Evolutionary conservation across 2,888 invertebrate genomes (phyloP), one percentile per base, ranked within the genome.

Genomic region (Ligdia adustata): DNA sequence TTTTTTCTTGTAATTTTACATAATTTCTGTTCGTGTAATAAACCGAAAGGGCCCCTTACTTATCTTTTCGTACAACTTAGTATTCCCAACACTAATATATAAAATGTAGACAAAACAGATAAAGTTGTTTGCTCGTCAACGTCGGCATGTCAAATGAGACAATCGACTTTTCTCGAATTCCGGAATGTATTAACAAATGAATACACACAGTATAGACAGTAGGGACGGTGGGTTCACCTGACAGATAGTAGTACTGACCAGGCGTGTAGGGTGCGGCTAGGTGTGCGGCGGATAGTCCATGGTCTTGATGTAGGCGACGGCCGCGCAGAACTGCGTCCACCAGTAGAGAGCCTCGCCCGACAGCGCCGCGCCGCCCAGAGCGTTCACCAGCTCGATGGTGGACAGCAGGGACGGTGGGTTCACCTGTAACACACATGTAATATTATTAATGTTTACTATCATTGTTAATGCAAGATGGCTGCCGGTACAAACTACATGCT

Each of bases 241-340:
- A 16, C 5, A 16, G 16, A 16, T 3, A 16, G 3, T 5, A 2
- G 13, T 35, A 27, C 22, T 0, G 14, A 73, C 79, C 69, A 63
- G 68, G 75, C 74, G 83, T 72, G 79, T 63, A 4, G 20, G 2
- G 20, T 20, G 16, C 18, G 11, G 48, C 48, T 48, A 48, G 42
- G 52, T 53, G 48, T 45, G 44, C 64, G 54, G 88, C 83, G 87
- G 89, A 82, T 95, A 97, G 84, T 96, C 96, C 98, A 99, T 98
- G 43, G 97, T 98, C 91, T 99, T 99, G 75, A 99, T 98, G 91
- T 97, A 98, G 85, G 98, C 98, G 40, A 99, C 97, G 33, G 98
- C 98, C 0, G 98, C 95, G 72, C 96, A 96, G 89, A 99, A 99
- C 85, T 99, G 98, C 41, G 98, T 98, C 99, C 99, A 99, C 95